These are phyloP conservation scores for Brachionus sp. DNA, from an alignment of 1,140 invertebrate genomes.

Conservation along the genomic window DNA sequence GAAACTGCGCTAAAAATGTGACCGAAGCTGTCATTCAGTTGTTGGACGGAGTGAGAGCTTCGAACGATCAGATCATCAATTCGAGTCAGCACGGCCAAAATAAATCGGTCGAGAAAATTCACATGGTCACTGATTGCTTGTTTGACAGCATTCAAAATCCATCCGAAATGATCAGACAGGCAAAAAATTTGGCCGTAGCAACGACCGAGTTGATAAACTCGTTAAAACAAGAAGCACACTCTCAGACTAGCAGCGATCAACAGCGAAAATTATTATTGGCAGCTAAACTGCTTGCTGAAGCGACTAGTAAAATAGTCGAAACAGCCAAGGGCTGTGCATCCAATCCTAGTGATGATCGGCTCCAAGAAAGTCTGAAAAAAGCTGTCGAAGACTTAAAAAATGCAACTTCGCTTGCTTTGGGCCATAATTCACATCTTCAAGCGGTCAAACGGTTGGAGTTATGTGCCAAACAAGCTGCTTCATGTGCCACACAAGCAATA, in stretches of 20 bases:
- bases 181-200: conserved; percentile 82
- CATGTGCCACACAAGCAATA: conserved; percentile 83
- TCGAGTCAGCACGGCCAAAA: conserved; percentile 63
- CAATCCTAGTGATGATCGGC: conserved; percentile 74
- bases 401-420: neutral
- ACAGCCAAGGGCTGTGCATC: conserved; percentile 85
- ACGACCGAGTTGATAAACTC: conserved; percentile 85
- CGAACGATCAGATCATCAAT: conserved; percentile 28
- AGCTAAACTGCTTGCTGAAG: conserved; percentile 84
- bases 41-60: neutral
- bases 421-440: conserved; percentile 5
- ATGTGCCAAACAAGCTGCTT: conserved; percentile 77
- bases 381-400: conserved; percentile 79
- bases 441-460: conserved; percentile 43
- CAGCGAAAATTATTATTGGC: conserved; percentile 78
- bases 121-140: conserved; percentile 81
- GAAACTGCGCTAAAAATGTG: conserved; percentile 39
- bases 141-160: conserved; percentile 77
- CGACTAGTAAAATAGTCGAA: conserved; percentile 90
- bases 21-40: conserved; percentile 9
- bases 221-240: conserved; percentile 87
- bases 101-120: conserved; percentile 80
- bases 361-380: conserved; percentile 75
- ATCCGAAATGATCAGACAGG: conserved; percentile 87
- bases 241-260: conserved; percentile 71